Percentiles rank a stretch among this genome's conserved stretches.
Conservation (phyloP, 2,797 vertebrate species). For the Chaunax sp. region DNA sequence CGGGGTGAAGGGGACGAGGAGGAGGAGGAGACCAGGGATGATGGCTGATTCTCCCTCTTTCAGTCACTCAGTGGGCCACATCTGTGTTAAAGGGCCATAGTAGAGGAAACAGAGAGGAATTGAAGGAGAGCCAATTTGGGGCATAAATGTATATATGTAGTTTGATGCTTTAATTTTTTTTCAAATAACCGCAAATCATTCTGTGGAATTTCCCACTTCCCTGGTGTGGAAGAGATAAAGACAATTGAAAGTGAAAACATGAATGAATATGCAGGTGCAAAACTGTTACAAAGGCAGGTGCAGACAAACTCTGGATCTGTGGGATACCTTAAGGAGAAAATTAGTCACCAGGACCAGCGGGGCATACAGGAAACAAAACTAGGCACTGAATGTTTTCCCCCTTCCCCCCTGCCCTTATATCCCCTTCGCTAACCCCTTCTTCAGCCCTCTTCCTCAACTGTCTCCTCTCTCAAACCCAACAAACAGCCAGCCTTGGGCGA, state of each 20-base stretch:
- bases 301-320: background rate
- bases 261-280: background rate
- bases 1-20: slow-evolving; percentile 68
- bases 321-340: slow-evolving; percentile 9
- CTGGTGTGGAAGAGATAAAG: background rate
- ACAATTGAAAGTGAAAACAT: background rate
- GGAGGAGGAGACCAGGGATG: slow-evolving; percentile 64
- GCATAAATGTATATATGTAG: too few relatives aligned
- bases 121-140: background rate
- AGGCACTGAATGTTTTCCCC: slow-evolving; percentile 54
- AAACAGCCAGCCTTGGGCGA: slow-evolving; percentile 54
- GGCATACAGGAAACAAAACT: slow-evolving; percentile 43
- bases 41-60: slow-evolving; percentile 49
- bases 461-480: slow-evolving; percentile 55
- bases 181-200: background rate
- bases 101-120: slow-evolving; percentile 36
- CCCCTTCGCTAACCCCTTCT: slow-evolving; percentile 33
- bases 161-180: background rate
- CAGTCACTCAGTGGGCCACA: slow-evolving; percentile 54
- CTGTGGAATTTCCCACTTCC: background rate
- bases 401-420: slow-evolving; percentile 40
- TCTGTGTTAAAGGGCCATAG: slow-evolving; percentile 63
- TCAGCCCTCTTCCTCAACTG: slow-evolving; percentile 55
- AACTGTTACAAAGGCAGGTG: background rate
- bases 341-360: slow-evolving; percentile 22